Percentiles rank a stretch among this genome's conserved stretches.
Evolutionary conservation across 2,113 vertebrate genomes (phyloP).

Genomic region (Natator depressus): DNA sequence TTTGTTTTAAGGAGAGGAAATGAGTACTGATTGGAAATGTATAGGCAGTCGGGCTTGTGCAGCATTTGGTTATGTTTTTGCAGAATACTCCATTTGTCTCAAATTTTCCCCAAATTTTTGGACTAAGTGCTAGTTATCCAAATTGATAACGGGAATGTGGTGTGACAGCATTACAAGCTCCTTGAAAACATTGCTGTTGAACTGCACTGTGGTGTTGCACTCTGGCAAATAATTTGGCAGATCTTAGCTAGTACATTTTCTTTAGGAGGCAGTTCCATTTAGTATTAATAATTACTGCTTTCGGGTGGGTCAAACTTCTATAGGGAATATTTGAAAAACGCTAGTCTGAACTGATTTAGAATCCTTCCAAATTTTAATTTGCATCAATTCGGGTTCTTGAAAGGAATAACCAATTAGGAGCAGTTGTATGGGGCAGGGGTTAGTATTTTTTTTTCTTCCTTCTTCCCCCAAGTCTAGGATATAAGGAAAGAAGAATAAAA

Average conservation of each 20-base stretch:
- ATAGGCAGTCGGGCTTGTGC: constrained; percentile 52
- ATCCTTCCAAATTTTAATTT: constrained; percentile 25
- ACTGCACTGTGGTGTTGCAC: neutral
- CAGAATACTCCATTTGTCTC: constrained; percentile 63
- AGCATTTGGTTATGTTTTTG: constrained; percentile 73
- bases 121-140: constrained; percentile 38
- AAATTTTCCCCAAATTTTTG: constrained; percentile 44
- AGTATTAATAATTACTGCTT: neutral
- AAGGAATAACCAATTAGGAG: neutral
- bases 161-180: constrained; percentile 24
- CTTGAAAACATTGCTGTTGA: constrained; percentile 6
- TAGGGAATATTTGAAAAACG: constrained; percentile 11
- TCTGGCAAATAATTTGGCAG: neutral
- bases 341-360: neutral
- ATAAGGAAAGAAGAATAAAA: neutral
- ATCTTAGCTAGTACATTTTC: neutral
- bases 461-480: neutral
- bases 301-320: neutral
- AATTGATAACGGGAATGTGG: neutral
- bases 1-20: constrained; percentile 83
- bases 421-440: neutral
- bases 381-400: neutral
- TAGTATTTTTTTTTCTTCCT: constrained; percentile 27
- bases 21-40: constrained; percentile 80
- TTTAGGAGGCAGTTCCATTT: neutral